Percentiles rank a stretch among this genome's conserved stretches.
Conservation (phyloP, 2,888 invertebrate genomes). For the Trichogramma evanescens region DNA sequence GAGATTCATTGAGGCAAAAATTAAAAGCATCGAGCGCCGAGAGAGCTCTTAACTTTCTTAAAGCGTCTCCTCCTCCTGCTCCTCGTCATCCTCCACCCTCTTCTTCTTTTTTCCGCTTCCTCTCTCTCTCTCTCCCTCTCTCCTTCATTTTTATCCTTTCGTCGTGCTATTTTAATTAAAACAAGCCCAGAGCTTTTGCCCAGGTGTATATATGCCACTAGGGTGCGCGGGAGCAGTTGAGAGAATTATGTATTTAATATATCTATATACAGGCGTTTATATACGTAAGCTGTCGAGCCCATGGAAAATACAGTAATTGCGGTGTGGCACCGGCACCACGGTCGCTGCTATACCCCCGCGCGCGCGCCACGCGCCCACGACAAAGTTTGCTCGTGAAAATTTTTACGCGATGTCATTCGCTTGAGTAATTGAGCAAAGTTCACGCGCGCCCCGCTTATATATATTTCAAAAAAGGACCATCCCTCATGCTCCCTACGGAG, state of each 20-base stretch:
- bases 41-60: no score
- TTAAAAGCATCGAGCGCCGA: not conserved
- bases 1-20: slow-evolving; percentile 1
- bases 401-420: slow-evolving; percentile 13
- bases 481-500: not conserved
- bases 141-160: not conserved
- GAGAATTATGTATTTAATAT: not conserved
- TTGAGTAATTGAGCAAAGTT: slow-evolving; percentile 16
- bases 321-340: not conserved
- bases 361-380: not conserved
- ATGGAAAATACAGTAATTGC: slow-evolving; percentile 6
- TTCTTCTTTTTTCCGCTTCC: not conserved
- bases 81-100: no score
- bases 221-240: not conserved
- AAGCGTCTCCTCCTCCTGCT: no score
- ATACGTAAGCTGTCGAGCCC: no score
- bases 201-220: no score
- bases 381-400: slow-evolving; percentile 11
- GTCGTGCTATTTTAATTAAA: slow-evolving; percentile 1
- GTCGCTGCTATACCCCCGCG: no score
- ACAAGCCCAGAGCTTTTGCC: no score
- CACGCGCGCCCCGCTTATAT: not conserved
- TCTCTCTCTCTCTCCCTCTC: not conserved
- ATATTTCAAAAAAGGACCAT: not conserved
- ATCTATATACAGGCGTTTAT: not conserved